phyloP scores from a whole-genome alignment of 2,113 vertebrate genomes.

The Bagarius yarrelli region DNA sequence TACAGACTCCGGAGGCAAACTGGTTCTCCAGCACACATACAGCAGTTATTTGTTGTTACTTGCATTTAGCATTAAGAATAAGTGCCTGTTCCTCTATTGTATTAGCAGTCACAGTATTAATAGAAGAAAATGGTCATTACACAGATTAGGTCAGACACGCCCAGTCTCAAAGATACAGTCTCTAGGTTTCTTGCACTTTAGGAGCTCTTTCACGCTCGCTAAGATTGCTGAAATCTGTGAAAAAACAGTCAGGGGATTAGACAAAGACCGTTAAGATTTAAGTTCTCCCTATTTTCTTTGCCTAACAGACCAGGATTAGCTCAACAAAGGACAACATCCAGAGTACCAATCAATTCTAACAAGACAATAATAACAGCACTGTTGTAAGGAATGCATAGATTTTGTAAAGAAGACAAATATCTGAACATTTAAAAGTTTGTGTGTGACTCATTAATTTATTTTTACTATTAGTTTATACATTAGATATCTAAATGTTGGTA shows the following conservation, averaged over 20 bases:
- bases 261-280: slow-evolving; percentile 52
- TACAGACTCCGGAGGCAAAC: neutral
- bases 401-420: slow-evolving; percentile 35
- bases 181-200: slow-evolving; percentile 39
- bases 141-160: slow-evolving; percentile 30
- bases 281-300: slow-evolving; percentile 61
- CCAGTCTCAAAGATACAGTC: neutral
- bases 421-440: too few relatives aligned
- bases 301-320: slow-evolving; percentile 63
- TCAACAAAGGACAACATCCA: slow-evolving; percentile 43
- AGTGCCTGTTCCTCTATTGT: neutral
- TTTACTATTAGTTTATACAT: too few relatives aligned
- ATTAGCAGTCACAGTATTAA: slow-evolving; percentile 8
- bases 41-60: neutral
- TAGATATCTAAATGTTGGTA: too few relatives aligned
- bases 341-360: slow-evolving; percentile 39
- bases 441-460: too few relatives aligned
- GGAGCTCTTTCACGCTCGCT: slow-evolving; percentile 31
- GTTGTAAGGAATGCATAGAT: slow-evolving; percentile 12
- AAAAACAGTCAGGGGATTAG: slow-evolving; percentile 47
- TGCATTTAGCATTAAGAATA: slow-evolving; percentile 2
- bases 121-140: slow-evolving; percentile 24
- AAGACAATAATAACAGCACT: slow-evolving; percentile 41
- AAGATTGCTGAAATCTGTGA: slow-evolving; percentile 19
- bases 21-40: neutral